A percentile compares a stretch with the other conserved stretches of the same genome.
These are phyloP conservation scores for Darevskia mixta DNA, from an alignment of 2,797 vertebrate genomes.

Conservation along the genomic window DNA sequence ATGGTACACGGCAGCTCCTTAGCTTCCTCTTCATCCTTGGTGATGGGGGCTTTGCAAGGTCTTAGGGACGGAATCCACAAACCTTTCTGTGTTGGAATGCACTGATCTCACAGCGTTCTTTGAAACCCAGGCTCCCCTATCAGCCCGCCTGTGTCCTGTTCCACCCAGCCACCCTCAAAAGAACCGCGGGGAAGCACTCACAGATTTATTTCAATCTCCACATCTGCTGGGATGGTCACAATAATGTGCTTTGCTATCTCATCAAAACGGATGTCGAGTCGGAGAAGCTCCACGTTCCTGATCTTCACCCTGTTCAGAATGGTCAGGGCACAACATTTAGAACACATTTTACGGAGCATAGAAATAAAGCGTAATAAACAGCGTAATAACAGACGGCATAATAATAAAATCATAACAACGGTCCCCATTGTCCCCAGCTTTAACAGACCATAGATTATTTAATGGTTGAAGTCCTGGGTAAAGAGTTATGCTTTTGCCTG, in stretches of 20 bases:
- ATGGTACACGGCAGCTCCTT: too few species aligned
- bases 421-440: too few species aligned
- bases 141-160: neutral
- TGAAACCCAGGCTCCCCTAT: neutral
- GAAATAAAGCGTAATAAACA: too few species aligned
- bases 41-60: too few species aligned
- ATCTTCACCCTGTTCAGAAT: neutral
- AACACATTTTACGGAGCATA: too few species aligned
- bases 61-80: neutral
- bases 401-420: too few species aligned
- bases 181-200: neutral
- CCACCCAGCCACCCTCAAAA: neutral
- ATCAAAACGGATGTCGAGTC: neutral
- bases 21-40: too few species aligned
- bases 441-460: too few species aligned
- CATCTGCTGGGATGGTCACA: neutral
- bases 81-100: neutral
- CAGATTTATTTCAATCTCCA: neutral
- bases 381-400: too few species aligned
- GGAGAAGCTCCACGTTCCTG: neutral
- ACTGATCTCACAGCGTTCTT: neutral
- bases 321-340: too few species aligned
- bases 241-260: accelerated
- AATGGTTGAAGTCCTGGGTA: too few species aligned
- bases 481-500: too few species aligned